phyloP scores from a whole-genome alignment of 2,797 vertebrate genomes.

The Lutra lutra region DNA sequence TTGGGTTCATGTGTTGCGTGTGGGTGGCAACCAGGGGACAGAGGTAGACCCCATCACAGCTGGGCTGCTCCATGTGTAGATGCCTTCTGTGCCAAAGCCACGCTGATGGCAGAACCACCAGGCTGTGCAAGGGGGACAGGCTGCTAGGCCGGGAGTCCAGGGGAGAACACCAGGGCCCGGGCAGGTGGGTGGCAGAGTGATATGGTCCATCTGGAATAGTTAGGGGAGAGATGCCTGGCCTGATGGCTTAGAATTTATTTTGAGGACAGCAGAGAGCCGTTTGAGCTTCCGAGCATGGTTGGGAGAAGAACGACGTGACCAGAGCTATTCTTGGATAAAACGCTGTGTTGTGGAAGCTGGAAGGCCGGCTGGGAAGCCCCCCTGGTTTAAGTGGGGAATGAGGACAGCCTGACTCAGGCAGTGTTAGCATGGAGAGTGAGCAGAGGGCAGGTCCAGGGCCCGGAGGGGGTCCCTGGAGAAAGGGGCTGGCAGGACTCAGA shows the following conservation, averaged over 20 bases:
- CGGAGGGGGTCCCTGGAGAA: not conserved
- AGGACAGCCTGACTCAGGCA: no score
- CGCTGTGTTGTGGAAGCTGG: not conserved
- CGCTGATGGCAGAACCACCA: not conserved
- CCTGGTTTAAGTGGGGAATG: not conserved
- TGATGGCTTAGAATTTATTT: not conserved
- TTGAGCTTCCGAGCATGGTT: not conserved
- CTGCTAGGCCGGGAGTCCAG: not conserved
- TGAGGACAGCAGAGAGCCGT: not conserved
- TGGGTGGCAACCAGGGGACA: not conserved
- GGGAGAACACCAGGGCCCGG: fast-evolving
- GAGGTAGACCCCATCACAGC: fast-evolving
- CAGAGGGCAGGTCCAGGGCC: not conserved
- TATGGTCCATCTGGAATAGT: fast-evolving
- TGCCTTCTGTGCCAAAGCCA: not conserved
- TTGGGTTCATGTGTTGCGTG: no score
- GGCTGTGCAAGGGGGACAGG: not conserved
- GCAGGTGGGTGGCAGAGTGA: no score
- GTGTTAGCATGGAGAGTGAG: fast-evolving
- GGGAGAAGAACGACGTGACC: not conserved
- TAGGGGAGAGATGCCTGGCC: not conserved
- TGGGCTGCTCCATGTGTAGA: not conserved
- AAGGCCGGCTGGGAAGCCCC: no score
- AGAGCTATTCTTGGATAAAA: not conserved
- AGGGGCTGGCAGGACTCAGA: not conserved